These are phyloP conservation scores for Caenorhabditis elegans DNA, from an alignment of 1,140 invertebrate genomes.

Conservation along the genomic window DNA sequence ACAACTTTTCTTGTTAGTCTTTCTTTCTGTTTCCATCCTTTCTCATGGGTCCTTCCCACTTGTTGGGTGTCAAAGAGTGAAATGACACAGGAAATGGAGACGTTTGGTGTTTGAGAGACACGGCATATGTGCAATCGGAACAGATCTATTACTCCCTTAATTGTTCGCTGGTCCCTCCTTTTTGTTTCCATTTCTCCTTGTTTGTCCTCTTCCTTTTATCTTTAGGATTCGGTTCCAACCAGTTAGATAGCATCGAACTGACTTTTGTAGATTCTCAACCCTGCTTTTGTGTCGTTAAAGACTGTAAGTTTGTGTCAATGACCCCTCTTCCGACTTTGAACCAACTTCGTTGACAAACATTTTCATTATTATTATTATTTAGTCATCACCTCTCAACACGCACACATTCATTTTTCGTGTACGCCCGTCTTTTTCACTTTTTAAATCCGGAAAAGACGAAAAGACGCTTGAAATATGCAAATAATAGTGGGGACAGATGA, in stretches of 20 bases:
- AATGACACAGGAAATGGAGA: constrained; percentile 19
- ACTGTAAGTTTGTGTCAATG: neutral
- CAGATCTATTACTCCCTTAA: constrained; percentile 28
- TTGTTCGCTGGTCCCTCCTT: constrained; percentile 9
- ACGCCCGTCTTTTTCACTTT: constrained; percentile 19
- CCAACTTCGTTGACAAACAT: neutral
- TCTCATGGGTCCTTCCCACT: neutral
- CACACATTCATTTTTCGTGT: neutral
- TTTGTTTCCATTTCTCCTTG: neutral
- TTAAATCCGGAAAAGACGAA: constrained; percentile 27
- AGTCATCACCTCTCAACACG: neutral
- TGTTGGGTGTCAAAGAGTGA: constrained; percentile 16
- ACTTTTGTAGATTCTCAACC: neutral
- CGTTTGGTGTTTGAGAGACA: constrained; percentile 23
- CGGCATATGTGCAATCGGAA: constrained; percentile 31
- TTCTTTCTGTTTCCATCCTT: neutral
- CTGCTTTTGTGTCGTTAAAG: neutral
- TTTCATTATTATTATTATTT: neutral
- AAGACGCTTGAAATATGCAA: constrained; percentile 31
- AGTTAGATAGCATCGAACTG: neutral
- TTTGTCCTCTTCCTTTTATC: neutral
- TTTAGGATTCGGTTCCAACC: neutral
- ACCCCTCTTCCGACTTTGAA: too few relatives aligned
- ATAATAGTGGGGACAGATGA: constrained; percentile 1
- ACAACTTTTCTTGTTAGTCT: neutral